Base-by-base conservation (phyloP, 2,113 vertebrate genomes). In the Anhinga rufa region DNA sequence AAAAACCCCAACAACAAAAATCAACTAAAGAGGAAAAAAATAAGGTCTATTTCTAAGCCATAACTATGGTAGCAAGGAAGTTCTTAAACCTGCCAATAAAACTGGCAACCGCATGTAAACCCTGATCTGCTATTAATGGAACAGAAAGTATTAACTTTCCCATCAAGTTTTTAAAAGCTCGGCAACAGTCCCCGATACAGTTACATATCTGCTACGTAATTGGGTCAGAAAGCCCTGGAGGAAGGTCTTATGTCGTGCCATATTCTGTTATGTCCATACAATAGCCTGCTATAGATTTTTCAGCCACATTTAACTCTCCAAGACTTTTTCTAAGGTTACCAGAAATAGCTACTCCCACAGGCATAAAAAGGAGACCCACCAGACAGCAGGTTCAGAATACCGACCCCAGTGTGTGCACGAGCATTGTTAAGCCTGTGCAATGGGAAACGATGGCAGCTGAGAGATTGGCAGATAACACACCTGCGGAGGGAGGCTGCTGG, bases 371-470 rank as follows among this genome's bases (percentile, higher is more conserved):
- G 55, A 77, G 42, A 28, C 18, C 4, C 55, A 71, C 17, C 16
- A 44, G 60, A 3, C 28, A 72, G 70, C 34, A 66, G 75, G 42
- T 49, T 42, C 66, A 24, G 65, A 24, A 25, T 2, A 61, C 38
- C 0, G 0, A 36, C 42, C 17, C 49, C 2, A 7, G 1, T 2
- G 60, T 4, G 4, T 1, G 2, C 5, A 9, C 2, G 1, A 9
- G 42, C 15, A 55, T 13, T 42, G 46, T 44, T n/a, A 36, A 57
- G 21, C n/a, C 49, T 4, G 6, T 2, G 28, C 38, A 36, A 29
- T 3, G 38, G 32, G 25, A 46, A 77, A 12, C 9, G 32, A 20
- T 0, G 1, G 48, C 52, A 36, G 46, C 44, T 6, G 22, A 51
- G 32, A 36, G n/a, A 15, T 3, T 1, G 3, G 62, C 38, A 61